Conservation (phyloP, 2,113 vertebrate species). For the Heloderma charlesbogerti region DNA sequence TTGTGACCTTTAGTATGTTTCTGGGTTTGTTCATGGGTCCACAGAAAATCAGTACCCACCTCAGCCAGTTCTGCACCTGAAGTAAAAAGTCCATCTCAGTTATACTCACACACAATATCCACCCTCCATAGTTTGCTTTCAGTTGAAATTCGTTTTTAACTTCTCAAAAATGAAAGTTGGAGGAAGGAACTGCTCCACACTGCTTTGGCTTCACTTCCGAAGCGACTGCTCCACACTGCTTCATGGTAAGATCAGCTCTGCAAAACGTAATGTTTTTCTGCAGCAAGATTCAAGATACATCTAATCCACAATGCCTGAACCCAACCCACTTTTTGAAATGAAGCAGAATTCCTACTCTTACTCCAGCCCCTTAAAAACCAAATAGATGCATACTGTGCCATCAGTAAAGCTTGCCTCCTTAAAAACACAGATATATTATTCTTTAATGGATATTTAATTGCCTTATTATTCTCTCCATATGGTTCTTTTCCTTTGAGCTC, state of each 20-base stretch:
- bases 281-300: not conserved
- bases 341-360: not conserved
- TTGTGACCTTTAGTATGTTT: not conserved
- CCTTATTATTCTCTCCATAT: conserved; percentile 83
- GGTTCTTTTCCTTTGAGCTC: conserved; percentile 76
- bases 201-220: not conserved
- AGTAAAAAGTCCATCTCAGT: not conserved
- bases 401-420: conserved; percentile 73
- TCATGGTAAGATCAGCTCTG: not conserved
- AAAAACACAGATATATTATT: conserved; percentile 83
- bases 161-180: not conserved
- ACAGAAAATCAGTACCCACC: not conserved
- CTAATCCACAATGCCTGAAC: not conserved
- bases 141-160: conserved; percentile 4
- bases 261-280: not conserved
- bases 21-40: not conserved
- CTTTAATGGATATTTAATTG: conserved; percentile 84
- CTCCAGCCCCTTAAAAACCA: conserved; percentile 14
- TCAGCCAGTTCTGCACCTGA: not conserved
- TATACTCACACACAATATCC: not conserved
- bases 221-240: not conserved
- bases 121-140: not conserved
- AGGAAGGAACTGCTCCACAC: not conserved
- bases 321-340: conserved; percentile 19
- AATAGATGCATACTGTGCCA: conserved; percentile 71